Percentiles rank a stretch among this genome's conserved stretches.
These are phyloP conservation scores for Lophotis ruficrista DNA, from an alignment of 2,113 vertebrate species.

Conservation along the genomic window DNA sequence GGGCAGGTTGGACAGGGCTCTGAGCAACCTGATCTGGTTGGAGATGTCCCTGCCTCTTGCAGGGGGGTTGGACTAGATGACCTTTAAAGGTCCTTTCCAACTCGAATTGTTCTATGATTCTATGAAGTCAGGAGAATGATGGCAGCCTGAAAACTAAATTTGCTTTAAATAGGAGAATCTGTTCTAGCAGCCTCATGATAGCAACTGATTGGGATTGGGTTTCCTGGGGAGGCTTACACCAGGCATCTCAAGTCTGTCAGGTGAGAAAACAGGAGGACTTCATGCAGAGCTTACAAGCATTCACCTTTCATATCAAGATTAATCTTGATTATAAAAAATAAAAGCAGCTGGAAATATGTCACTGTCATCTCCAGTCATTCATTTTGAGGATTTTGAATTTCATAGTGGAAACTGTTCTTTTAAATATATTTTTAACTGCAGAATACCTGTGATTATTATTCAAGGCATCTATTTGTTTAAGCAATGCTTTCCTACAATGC, in stretches of 20 bases:
- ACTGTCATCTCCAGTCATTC: not conserved
- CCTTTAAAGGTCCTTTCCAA: too few species aligned
- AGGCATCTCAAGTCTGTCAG: not conserved
- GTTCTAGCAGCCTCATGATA: not conserved
- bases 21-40: too few species aligned
- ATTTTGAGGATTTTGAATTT: not conserved
- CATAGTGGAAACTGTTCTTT: not conserved
- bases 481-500: not conserved
- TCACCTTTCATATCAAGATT: not conserved
- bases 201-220: not conserved
- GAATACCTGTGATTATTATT: not conserved
- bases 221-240: not conserved
- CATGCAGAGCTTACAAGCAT: not conserved
- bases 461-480: not conserved
- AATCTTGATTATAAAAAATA: not conserved
- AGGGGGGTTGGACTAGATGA: too few species aligned
- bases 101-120: too few species aligned
- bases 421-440: not conserved
- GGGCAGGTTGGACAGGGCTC: too few species aligned
- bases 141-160: not conserved
- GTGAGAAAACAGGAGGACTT: not conserved
- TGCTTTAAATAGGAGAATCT: not conserved
- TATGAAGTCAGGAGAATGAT: not conserved
- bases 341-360: not conserved
- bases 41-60: too few species aligned